phyloP scores from a whole-genome alignment of 2,888 invertebrate genomes.

The Aquatica leii region DNA sequence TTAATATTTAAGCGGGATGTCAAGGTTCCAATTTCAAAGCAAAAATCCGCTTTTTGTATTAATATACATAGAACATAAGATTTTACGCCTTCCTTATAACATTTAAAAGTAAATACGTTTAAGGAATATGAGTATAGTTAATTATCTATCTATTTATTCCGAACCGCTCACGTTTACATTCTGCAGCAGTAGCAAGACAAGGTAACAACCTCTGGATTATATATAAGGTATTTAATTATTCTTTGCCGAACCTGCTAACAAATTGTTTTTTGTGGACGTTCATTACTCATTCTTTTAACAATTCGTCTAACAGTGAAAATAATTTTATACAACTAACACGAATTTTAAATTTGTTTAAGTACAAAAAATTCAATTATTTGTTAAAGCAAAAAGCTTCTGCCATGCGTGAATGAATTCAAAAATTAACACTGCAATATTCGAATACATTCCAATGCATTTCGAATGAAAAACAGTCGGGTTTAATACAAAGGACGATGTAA shows the following conservation, averaged over 20 bases:
- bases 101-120: conserved; percentile 25
- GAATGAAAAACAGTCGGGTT: conserved; percentile 55
- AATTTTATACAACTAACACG: conserved; percentile 41
- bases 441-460: conserved; percentile 53
- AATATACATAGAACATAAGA: conserved; percentile 28
- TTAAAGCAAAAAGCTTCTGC: not conserved
- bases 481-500: conserved; percentile 57
- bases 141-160: conserved; percentile 25
- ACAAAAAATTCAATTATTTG: conserved; percentile 20
- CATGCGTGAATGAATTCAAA: too few species aligned
- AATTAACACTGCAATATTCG: not conserved
- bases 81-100: conserved; percentile 30
- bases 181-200: conserved; percentile 26
- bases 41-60: conserved; percentile 21
- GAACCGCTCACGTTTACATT: conserved; percentile 22
- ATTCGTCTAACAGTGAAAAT: conserved; percentile 52
- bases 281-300: conserved; percentile 55
- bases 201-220: conserved; percentile 32
- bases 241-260: conserved; percentile 43
- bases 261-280: conserved; percentile 52
- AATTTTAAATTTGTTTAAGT: conserved; percentile 42
- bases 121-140: conserved; percentile 26
- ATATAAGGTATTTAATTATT: conserved; percentile 46
- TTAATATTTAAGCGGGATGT: conserved; percentile 13
- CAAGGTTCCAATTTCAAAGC: conserved; percentile 22